Base-by-base conservation (phyloP, 2,797 vertebrate species). In the Dryobates pubescens region DNA sequence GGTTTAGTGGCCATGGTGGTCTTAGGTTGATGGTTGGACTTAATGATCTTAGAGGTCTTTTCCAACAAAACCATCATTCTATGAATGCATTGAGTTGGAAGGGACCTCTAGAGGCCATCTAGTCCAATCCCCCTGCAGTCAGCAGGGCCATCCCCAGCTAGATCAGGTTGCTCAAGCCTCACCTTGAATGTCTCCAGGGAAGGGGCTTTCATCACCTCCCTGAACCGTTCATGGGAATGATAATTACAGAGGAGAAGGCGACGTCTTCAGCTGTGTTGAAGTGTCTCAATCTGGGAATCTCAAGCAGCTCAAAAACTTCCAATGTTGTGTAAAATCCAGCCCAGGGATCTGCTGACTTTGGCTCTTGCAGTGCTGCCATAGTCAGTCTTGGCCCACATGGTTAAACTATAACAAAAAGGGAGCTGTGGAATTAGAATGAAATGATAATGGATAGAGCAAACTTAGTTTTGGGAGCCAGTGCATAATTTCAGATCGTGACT, bases 401-500 rank as follows among this genome's bases (percentile, higher is more conserved):
- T 83, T 86, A 32, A 94, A 58, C 32, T 81, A 6, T 23, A 89
- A 53, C 24, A 79, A 36, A 0, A 43, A 17, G 41, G 2, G 11
- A 30, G 36, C 24, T 43, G 56, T 57, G 32, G 64, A 80, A 84
- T 89, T 91, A 68, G 71, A 83, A 67, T 17, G 67, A 68, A 84
- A 83, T 91, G 73, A 73, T 57, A 86, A 68, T 18, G 49, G 13
- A 32, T 78, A 38, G 15, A 58, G 30, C 24, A 76, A 77, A 82
- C 34, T 83, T 20, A 83, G 71, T 81, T 86, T 90, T 84, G 78
- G 93, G 77, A 93, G 29, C 36, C 56, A 67, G 70, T 64, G 65
- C 51, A 76, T 86, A 94, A 93, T 94, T 93, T 89, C 76, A 87
- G 51, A 72, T 83, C 16, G 12, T 89, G 92, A 91, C 85, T 94